Base-by-base conservation (phyloP, 2,888 invertebrate genomes). In the Rhogogaster chlorosoma region DNA sequence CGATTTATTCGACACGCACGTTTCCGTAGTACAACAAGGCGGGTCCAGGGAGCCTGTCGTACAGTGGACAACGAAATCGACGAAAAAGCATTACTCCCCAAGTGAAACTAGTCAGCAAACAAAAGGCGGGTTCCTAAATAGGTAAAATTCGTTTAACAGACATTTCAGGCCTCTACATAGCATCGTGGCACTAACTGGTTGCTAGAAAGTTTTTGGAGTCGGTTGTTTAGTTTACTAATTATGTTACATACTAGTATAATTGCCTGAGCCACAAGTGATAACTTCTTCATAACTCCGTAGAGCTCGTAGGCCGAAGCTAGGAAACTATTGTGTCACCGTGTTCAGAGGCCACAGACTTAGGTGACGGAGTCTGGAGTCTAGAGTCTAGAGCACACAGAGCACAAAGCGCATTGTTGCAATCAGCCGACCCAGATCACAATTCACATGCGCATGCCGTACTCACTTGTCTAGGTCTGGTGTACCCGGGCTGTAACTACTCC, bases 331-430 rank as follows among this genome's bases (percentile, higher is more conserved):
- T 80, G 86, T 88, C 87, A 87, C 83, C 83, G 85, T 85, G 57
- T 80, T 80, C 57, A 61, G 61, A 57, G 61, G 80, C 80, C 80
- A 80, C 36, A 57, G 9, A 61, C 38, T 57, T 61, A 61, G 32
- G 22, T 61, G 36, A 80, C 57, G 80, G 61, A 80, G 57, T 80
- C 61, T 57, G 61, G 49, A 77, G 77, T 53, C 61, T 61, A 22
- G 57, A 61, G 57, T 80, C 64, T 71, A 57, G 12, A 73, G 84
- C 61, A 85, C 85, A 85, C 86, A 87, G 86, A 86, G 87, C 89
- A 89, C 91, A 91, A 90, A 91, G 90, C 89, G 89, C 89, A 91
- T 91, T 91, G 91, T 91, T 89, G 90, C 90, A 88, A 88, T 91
- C 89, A 87, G 85, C 86, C 91, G 91, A 91, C 91, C 90, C 87